Evolutionary conservation across 2,113 vertebrate species (phyloP).

Genomic region (Atlantisia rogersi): DNA sequence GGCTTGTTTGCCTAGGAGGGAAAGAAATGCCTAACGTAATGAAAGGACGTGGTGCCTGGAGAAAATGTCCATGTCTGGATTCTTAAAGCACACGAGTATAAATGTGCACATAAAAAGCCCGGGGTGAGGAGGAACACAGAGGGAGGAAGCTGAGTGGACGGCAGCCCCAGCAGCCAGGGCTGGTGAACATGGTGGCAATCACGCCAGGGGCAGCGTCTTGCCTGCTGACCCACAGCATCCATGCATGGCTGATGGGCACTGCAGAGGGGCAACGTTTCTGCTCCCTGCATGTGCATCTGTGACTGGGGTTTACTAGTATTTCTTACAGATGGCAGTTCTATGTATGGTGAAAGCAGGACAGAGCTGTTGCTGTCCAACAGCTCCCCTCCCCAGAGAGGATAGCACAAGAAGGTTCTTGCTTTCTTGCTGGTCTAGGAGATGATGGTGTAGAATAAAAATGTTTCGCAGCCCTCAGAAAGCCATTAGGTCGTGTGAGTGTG

Average conservation of each 20-base stretch:
- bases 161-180: accelerated
- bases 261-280: accelerated
- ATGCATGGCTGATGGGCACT: accelerated
- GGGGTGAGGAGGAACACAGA: background rate
- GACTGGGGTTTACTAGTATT: background rate
- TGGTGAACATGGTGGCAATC: background rate
- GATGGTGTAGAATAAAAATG: background rate
- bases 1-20: background rate
- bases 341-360: background rate
- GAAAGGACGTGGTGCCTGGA: background rate
- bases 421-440: background rate
- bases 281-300: accelerated
- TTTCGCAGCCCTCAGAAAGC: background rate
- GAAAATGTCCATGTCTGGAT: background rate
- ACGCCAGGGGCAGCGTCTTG: accelerated
- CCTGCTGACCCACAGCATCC: background rate
- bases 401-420: background rate
- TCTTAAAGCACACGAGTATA: background rate
- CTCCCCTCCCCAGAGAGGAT: background rate
- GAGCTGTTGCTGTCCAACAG: background rate
- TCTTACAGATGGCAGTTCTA: background rate
- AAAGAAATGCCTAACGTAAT: background rate
- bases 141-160: accelerated
- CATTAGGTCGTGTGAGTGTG: background rate
- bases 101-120: accelerated